Conservation (phyloP, 1,140 invertebrate genomes). For the Centruroides vittatus region DNA sequence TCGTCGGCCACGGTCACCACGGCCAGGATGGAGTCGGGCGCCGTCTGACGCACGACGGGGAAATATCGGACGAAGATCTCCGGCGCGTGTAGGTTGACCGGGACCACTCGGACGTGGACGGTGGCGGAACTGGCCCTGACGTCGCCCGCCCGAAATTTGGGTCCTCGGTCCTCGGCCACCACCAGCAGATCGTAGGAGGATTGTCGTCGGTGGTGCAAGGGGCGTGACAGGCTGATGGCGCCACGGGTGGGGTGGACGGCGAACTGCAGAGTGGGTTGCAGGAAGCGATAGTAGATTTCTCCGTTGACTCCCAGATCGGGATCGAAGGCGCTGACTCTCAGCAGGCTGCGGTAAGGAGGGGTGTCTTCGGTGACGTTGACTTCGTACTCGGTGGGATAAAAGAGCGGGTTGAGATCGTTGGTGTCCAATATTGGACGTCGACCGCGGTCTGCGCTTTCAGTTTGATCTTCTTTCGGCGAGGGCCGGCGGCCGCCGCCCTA, state of each 20-base stretch:
- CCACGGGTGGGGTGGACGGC: constrained; percentile 87
- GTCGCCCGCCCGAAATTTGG: constrained; percentile 36
- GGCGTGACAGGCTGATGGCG: constrained; percentile 65
- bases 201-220: constrained; percentile 32
- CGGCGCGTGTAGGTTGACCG: constrained; percentile 73
- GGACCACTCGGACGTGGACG: constrained; percentile 58
- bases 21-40: constrained; percentile 56
- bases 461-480: constrained; percentile 10
- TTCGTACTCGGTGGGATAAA: constrained; percentile 61
- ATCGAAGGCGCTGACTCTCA: constrained; percentile 54
- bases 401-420: constrained; percentile 84
- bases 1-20: constrained; percentile 69
- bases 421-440: constrained; percentile 63
- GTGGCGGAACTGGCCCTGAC: constrained; percentile 44
- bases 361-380: constrained; percentile 73
- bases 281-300: constrained; percentile 89
- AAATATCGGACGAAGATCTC: constrained; percentile 9
- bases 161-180: constrained; percentile 66
- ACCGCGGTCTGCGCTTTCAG: constrained; percentile 37
- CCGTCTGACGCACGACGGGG: constrained; percentile 4
- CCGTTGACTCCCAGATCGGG: constrained; percentile 86
- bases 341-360: constrained; percentile 48
- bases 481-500: constrained; percentile 41
- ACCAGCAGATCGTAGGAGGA: constrained; percentile 45
- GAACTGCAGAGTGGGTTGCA: constrained; percentile 62